These are phyloP conservation scores for Crenichthys baileyi DNA, from an alignment of 2,797 vertebrate species.

Conservation along the genomic window DNA sequence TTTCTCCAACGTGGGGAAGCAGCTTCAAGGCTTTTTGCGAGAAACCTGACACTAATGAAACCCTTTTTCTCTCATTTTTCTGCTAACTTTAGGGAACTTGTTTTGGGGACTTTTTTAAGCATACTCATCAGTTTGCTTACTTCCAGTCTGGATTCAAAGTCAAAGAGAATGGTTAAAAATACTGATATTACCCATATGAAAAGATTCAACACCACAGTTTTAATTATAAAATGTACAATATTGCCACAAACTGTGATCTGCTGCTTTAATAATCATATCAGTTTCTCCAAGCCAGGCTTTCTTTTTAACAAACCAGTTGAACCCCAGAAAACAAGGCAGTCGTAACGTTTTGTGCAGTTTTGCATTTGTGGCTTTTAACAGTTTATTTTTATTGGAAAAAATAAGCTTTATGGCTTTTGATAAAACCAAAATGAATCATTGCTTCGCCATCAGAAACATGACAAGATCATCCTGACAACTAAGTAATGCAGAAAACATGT, in stretches of 20 bases:
- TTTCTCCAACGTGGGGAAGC: constrained; percentile 38
- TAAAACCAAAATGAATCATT: background rate
- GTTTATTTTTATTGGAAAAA: background rate
- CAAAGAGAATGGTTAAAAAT: constrained; percentile 2
- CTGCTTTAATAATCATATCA: background rate
- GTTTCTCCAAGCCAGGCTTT: background rate
- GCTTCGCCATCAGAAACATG: background rate
- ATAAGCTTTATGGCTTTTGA: background rate
- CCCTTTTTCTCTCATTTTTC: constrained; percentile 41
- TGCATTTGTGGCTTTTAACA: background rate
- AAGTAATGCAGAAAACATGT: background rate
- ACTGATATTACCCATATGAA: background rate
- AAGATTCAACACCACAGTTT: background rate
- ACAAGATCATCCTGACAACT: background rate
- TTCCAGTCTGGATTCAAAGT: background rate
- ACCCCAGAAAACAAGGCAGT: background rate
- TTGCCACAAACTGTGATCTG: background rate
- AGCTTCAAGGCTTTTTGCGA: constrained; percentile 35
- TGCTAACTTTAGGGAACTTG: constrained; percentile 13
- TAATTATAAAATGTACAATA: background rate
- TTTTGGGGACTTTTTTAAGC: background rate
- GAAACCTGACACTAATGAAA: constrained; percentile 40
- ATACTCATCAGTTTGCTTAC: constrained; percentile 1
- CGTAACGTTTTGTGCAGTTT: background rate
- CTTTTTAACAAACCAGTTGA: background rate